phyloP scores from a whole-genome alignment of 2,113 vertebrate genomes.

The Hippopotamus amphibius region DNA sequence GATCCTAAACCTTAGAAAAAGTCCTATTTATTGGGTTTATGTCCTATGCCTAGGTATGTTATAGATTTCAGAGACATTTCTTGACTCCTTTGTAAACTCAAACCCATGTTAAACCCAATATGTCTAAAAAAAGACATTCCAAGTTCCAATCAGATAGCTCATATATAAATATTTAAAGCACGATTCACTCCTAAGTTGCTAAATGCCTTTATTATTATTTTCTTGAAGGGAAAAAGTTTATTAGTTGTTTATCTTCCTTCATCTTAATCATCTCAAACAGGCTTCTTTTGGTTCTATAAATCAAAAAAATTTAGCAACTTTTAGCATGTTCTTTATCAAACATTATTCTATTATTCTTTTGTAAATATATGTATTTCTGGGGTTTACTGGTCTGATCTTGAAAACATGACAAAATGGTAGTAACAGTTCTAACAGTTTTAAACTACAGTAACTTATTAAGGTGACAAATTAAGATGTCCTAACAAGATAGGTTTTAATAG shows the following conservation, averaged over 20 bases:
- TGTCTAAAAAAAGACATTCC: not conserved
- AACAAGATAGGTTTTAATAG: not conserved
- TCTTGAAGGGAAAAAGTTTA: not conserved
- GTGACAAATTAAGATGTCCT: not conserved
- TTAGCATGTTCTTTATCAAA: not conserved
- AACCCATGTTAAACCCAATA: not conserved
- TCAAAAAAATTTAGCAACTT: not conserved
- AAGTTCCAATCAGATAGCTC: not conserved
- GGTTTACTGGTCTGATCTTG: not conserved
- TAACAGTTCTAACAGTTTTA: not conserved
- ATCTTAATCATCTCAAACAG: not conserved
- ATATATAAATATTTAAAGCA: conserved; percentile 20
- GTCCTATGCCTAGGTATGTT: not conserved
- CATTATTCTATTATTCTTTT: not conserved
- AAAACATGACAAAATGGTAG: not conserved
- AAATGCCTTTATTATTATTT: not conserved
- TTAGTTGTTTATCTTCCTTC: not conserved
- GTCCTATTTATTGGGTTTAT: not conserved
- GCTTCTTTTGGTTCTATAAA: not conserved
- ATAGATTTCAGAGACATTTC: not conserved
- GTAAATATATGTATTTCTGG: not conserved
- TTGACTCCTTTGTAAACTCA: not conserved
- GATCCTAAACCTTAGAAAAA: not conserved
- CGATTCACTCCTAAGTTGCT: not conserved
- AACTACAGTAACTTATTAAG: not conserved